phyloP scores from a whole-genome alignment of 2,797 vertebrate species.

The Thalassophryne amazonica region DNA sequence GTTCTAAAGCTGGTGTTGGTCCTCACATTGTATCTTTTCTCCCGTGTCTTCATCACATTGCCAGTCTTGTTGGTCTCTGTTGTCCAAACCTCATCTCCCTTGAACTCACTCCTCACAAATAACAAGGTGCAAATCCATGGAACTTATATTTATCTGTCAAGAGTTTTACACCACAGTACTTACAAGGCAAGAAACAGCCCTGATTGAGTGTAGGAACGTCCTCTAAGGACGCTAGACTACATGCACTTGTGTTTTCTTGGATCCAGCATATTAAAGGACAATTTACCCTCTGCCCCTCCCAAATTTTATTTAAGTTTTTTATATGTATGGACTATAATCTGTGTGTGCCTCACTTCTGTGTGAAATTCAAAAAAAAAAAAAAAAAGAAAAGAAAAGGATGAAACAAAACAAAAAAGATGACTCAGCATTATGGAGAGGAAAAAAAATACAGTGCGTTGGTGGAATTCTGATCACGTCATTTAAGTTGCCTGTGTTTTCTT shows the following conservation, averaged over 20 bases:
- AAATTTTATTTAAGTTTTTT: conserved; percentile 72
- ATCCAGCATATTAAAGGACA: conserved; percentile 61
- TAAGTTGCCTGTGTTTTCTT: conserved; percentile 86
- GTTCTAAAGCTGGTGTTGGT: conserved; percentile 34
- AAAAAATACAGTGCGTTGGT: conserved; percentile 73
- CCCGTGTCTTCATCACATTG: conserved; percentile 61
- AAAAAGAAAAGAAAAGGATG: conserved; percentile 70
- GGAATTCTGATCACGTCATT: conserved; percentile 81
- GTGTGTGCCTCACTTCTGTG: conserved; percentile 85
- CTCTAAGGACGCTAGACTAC: conserved; percentile 76
- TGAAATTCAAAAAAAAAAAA: conserved; percentile 76
- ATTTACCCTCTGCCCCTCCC: conserved; percentile 51
- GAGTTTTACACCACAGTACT: conserved; percentile 62
- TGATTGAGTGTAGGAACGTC: conserved; percentile 61
- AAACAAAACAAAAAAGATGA: conserved; percentile 72
- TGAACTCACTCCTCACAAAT: conserved; percentile 46
- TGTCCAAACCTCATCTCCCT: conserved; percentile 52
- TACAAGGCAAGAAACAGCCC: conserved; percentile 60
- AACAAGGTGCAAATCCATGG: conserved; percentile 62
- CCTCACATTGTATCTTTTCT: conserved; percentile 56
- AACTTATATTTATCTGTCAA: conserved; percentile 28
- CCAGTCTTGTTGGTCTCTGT: conserved; percentile 64
- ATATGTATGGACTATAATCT: conserved; percentile 84
- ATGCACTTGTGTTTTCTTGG: conserved; percentile 77
- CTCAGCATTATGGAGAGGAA: conserved; percentile 70